Conservation (phyloP, 2,113 vertebrate genomes). For the Talpa occidentalis region DNA sequence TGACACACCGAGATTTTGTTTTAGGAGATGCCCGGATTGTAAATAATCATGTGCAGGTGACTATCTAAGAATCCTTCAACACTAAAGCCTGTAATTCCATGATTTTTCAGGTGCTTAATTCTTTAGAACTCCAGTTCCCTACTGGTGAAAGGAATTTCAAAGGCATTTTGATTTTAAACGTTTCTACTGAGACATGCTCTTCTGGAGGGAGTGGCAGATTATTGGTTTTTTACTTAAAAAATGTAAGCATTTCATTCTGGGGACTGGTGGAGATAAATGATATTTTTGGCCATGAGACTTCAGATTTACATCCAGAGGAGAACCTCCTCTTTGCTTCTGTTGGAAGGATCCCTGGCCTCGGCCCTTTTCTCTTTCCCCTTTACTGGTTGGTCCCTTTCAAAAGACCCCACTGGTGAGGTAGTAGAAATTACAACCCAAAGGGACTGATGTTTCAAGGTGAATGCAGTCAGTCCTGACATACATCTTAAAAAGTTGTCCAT, state of each 20-base stretch:
- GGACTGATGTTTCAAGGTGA: conserved; percentile 76
- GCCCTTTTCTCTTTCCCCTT: background rate
- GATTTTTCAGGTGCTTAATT: background rate
- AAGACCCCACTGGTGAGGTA: background rate
- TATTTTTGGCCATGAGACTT: background rate
- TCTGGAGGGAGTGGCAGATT: background rate
- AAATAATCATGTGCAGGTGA: background rate
- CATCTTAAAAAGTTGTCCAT: conserved; percentile 71
- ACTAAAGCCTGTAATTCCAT: background rate
- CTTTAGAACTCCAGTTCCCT: background rate
- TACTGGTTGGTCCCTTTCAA: conserved; percentile 36
- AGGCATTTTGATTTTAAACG: background rate
- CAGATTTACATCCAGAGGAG: background rate
- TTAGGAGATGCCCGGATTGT: background rate
- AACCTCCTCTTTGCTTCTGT: background rate
- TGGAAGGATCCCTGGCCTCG: background rate
- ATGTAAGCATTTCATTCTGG: background rate
- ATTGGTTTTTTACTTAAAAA: background rate
- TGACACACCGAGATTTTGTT: background rate
- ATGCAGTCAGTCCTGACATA: conserved; percentile 65
- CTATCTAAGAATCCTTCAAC: background rate
- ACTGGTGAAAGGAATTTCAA: background rate
- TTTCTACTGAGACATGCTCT: background rate
- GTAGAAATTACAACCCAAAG: conserved; percentile 69
- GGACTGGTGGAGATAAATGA: background rate